phyloP scores from a whole-genome alignment of 1,140 invertebrate genomes.

The Caenorhabditis latens region DNA sequence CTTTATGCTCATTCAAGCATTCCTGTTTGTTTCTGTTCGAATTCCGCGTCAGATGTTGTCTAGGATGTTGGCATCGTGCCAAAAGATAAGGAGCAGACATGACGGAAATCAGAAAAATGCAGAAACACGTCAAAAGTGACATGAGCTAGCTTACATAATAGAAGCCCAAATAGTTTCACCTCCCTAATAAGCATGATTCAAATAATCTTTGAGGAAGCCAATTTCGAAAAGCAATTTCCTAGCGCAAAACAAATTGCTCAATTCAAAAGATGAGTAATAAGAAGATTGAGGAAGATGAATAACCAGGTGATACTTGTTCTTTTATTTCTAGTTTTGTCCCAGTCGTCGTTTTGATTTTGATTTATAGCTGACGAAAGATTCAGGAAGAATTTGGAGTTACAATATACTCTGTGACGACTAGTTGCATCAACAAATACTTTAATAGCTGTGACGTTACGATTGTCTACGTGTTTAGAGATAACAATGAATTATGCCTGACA shows the following conservation, averaged over 20 bases:
- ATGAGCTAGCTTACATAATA: not conserved
- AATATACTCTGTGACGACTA: not conserved
- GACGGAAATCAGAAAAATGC: slow-evolving; percentile 24
- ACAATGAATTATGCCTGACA: not conserved
- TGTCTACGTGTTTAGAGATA: not conserved
- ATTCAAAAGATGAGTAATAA: slow-evolving; percentile 33
- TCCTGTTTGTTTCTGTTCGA: slow-evolving; percentile 9
- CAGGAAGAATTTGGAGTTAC: not conserved
- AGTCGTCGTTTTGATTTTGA: too few relatives aligned
- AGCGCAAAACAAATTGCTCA: not conserved
- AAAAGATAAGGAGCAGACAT: not conserved
- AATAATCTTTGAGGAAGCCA: slow-evolving; percentile 49
- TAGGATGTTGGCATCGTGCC: not conserved
- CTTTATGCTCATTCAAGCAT: not conserved
- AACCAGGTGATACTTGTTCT: not conserved
- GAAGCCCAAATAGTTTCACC: slow-evolving; percentile 18
- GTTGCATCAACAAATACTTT: slow-evolving; percentile 12
- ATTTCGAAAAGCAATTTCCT: slow-evolving; percentile 10
- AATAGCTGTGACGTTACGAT: not conserved
- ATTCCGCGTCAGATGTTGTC: not conserved
- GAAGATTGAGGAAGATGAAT: not conserved
- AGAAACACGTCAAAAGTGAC: slow-evolving; percentile 1
- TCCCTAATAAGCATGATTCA: slow-evolving; percentile 4
- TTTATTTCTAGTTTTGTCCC: not conserved
- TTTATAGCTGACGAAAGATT: not conserved